These are phyloP conservation scores for Cavia porcellus DNA, from an alignment of 2,113 vertebrate genomes.

Conservation along the genomic window DNA sequence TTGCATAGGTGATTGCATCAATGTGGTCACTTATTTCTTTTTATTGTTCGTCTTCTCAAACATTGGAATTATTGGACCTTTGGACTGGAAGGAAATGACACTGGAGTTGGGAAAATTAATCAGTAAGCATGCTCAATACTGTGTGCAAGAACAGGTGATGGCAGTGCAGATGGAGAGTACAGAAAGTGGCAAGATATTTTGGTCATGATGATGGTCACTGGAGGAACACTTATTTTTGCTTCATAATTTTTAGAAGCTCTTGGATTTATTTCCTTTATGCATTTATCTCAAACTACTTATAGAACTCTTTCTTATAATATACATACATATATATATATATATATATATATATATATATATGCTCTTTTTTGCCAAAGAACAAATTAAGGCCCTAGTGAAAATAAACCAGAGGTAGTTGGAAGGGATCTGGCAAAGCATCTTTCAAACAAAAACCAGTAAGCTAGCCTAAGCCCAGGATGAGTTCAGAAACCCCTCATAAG, in stretches of 20 bases:
- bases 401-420: background rate
- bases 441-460: background rate
- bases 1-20: background rate
- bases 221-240: slow-evolving; percentile 54
- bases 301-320: background rate
- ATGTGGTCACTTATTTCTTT: background rate
- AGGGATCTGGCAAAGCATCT: background rate
- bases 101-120: background rate
- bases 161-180: slow-evolving; percentile 31
- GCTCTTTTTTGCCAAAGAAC: too few relatives aligned
- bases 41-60: background rate
- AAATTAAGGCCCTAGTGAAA: background rate
- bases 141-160: slow-evolving; percentile 8
- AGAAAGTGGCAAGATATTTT: slow-evolving; percentile 51
- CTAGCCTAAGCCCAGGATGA: background rate
- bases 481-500: background rate
- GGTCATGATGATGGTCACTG: slow-evolving; percentile 45
- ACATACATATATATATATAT: background rate
- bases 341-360: background rate
- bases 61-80: background rate
- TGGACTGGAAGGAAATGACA: background rate
- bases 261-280: slow-evolving; percentile 51
- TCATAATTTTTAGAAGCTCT: slow-evolving; percentile 56
- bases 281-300: background rate
- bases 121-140: background rate